Evolutionary conservation across 2,797 vertebrate genomes (phyloP), one percentile per base, ranked within the genome.

Genomic region (Falco naumanni): DNA sequence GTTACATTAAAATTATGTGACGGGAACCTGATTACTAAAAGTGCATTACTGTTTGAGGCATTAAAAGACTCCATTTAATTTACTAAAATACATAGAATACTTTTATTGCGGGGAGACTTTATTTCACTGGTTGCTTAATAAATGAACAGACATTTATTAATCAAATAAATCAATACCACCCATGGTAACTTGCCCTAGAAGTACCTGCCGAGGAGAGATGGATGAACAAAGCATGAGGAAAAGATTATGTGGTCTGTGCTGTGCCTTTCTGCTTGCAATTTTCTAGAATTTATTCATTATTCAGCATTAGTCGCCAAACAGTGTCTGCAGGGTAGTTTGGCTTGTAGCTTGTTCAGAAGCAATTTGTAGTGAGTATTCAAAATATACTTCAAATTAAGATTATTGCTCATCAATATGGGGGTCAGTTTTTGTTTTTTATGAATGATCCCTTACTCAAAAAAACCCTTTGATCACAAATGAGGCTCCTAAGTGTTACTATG

Each of bases 101-200:
- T 89, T 93, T 88, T 76, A 78, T 75, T 91, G 47, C n/a, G 56
- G 26, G 69, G 25, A 80, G 31, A 64, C 34, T 94, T 84, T 85
- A 50, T 92, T 95, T 54, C 43, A 54, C 56, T 78, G n/a, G 21
- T 90, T 93, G 33, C 56, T 95, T 92, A 86, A 81, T 79, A 94
- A 79, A 75, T 69, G 85, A 91, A 94, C 0, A 1, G 91, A 88
- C 91, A 84, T 90, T 89, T 96, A 93, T 95, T 92, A 94, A 93
- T 80, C 86, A 95, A 89, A 97, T 96, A 97, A 96, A 96, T 96
- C 94, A 96, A 84, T 79, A 82, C 89, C 63, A 86, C 51, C 39
- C 45, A 56, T 84, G 94, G 78, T 63, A 95, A 71, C 57, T 64
- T 95, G 90, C 28, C 64, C 70, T 79, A 91, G 72, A 96, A 92